Conservation (phyloP, 2,888 invertebrate species). For the Gymnocheta viridis region DNA sequence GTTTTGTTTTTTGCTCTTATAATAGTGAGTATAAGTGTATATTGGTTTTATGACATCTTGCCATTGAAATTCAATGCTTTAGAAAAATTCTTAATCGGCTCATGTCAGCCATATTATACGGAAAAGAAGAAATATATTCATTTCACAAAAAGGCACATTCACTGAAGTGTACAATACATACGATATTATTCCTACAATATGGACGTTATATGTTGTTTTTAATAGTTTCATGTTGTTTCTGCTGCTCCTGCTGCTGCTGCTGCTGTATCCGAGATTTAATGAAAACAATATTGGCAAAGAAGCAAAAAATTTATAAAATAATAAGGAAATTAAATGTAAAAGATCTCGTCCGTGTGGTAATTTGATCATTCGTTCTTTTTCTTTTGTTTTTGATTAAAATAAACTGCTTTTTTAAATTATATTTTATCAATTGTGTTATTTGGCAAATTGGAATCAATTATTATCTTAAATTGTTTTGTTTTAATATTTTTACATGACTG, state of each 20-base stretch:
- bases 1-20: background rate
- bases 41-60: slow-evolving; percentile 69
- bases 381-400: slow-evolving; percentile 42
- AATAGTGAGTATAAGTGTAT: slow-evolving; percentile 6
- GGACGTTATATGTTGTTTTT: slow-evolving; percentile 37
- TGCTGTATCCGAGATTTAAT: slow-evolving; percentile 49
- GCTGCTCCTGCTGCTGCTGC: slow-evolving; percentile 12
- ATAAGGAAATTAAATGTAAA: slow-evolving; percentile 15
- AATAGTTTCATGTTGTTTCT: slow-evolving; percentile 56
- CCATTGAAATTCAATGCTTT: slow-evolving; percentile 78
- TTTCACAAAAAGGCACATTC: slow-evolving; percentile 60
- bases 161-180: slow-evolving; percentile 41
- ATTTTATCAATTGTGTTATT: slow-evolving; percentile 46
- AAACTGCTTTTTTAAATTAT: slow-evolving; percentile 15
- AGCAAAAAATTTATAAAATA: slow-evolving; percentile 25
- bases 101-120: slow-evolving; percentile 78
- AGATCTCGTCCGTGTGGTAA: slow-evolving; percentile 61
- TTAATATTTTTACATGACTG: background rate
- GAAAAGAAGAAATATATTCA: slow-evolving; percentile 58
- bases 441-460: slow-evolving; percentile 54
- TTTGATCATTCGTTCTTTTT: slow-evolving; percentile 51
- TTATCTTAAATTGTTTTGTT: slow-evolving; percentile 32
- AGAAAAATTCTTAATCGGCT: slow-evolving; percentile 81
- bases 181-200: slow-evolving; percentile 49
- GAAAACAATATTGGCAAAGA: slow-evolving; percentile 36